Conservation (phyloP, 2,888 invertebrate genomes). For the Heliconius hortense region DNA sequence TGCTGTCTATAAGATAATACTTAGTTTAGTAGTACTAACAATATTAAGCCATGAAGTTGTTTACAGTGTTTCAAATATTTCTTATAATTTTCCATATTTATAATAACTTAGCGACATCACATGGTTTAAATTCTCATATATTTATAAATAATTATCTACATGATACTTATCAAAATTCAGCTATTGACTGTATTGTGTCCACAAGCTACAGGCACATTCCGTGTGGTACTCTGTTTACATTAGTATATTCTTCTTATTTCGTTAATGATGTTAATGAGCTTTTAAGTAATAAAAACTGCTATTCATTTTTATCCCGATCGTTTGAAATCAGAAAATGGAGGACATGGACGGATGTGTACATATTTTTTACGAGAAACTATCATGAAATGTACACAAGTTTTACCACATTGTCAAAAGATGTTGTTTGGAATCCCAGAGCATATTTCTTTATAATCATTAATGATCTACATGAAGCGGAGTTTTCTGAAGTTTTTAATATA, state of each 20-base stretch:
- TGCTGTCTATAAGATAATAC: neutral
- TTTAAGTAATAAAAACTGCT: slow-evolving; percentile 48
- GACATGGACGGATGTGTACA: slow-evolving; percentile 50
- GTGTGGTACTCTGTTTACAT: slow-evolving; percentile 25
- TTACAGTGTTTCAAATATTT: neutral
- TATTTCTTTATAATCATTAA: slow-evolving; percentile 51
- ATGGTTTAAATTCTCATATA: neutral
- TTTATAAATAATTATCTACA: neutral
- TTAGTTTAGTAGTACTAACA: slow-evolving; percentile 13
- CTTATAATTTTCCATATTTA: neutral
- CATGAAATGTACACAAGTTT: slow-evolving; percentile 48
- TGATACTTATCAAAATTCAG: slow-evolving; percentile 8
- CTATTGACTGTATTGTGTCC: slow-evolving; percentile 17
- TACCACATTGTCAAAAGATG: slow-evolving; percentile 48
- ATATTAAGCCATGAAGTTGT: slow-evolving; percentile 1
- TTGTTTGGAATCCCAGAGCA: slow-evolving; percentile 58
- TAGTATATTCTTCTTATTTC: slow-evolving; percentile 24
- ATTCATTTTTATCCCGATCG: slow-evolving; percentile 49
- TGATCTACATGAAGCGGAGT: slow-evolving; percentile 41
- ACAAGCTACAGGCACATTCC: slow-evolving; percentile 20
- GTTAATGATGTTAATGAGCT: slow-evolving; percentile 41
- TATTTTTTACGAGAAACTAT: slow-evolving; percentile 51
- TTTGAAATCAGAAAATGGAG: slow-evolving; percentile 47
- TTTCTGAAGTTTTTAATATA: slow-evolving; percentile 47
- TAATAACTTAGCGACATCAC: neutral